phyloP scores from a whole-genome alignment of 1,140 invertebrate species.

The Trigoniulus corallinus region DNA sequence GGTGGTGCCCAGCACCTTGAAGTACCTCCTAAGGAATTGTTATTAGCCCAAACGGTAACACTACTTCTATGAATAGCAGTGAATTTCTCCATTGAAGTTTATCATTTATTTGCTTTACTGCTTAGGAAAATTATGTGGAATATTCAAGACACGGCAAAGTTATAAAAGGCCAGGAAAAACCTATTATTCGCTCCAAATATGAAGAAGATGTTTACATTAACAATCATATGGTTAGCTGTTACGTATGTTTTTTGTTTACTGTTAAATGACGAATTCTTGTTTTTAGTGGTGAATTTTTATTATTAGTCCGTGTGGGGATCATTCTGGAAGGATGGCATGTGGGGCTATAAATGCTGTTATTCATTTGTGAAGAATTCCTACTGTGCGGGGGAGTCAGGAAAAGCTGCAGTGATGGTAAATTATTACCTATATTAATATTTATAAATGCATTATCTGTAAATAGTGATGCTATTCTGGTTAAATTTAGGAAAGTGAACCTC shows the following conservation, averaged over 20 bases:
- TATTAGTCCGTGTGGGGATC: slow-evolving; percentile 79
- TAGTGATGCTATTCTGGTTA: no score
- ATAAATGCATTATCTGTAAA: no score
- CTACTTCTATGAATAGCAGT: no score
- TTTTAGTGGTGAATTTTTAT: neutral
- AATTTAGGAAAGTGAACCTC: no score
- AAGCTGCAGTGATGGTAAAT: slow-evolving; percentile 19
- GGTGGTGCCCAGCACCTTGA: slow-evolving; percentile 84
- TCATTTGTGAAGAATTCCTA: slow-evolving; percentile 67
- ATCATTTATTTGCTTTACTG: neutral
- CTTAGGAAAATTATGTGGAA: slow-evolving; percentile 78
- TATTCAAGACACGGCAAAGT: slow-evolving; percentile 86
- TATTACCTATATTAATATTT: no score
- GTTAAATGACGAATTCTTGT: slow-evolving; percentile 11
- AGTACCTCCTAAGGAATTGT: slow-evolving; percentile 61
- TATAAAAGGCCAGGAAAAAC: slow-evolving; percentile 69
- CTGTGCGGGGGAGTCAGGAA: slow-evolving; percentile 61
- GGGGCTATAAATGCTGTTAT: slow-evolving; percentile 95
- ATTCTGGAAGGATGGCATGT: slow-evolving; percentile 75
- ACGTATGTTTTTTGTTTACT: slow-evolving; percentile 5
- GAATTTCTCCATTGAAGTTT: no score
- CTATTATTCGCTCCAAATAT: slow-evolving; percentile 69
- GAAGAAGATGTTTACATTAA: slow-evolving; percentile 87
- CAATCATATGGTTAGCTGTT: slow-evolving; percentile 54
- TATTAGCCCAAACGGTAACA: slow-evolving; percentile 68